A percentile compares a stretch with the other conserved stretches of the same genome.
Conservation (phyloP, 2,113 vertebrate species). For the Poecile atricapillus region DNA sequence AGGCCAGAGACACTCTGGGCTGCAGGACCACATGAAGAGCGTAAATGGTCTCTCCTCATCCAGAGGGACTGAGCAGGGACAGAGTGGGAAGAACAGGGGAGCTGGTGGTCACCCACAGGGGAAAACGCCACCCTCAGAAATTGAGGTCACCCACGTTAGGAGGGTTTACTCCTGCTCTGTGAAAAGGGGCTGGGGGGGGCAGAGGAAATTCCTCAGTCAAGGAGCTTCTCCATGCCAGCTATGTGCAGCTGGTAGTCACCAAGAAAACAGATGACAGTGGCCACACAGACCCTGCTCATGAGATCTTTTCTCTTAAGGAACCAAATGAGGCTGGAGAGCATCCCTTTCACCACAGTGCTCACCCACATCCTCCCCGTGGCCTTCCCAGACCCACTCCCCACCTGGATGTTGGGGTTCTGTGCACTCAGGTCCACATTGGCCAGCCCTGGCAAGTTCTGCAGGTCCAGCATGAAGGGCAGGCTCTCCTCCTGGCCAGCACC, state of each 20-base stretch:
- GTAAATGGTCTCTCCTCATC: not conserved
- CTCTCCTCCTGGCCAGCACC: conserved; percentile 65
- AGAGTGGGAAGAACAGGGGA: not conserved
- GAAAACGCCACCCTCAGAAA: not conserved
- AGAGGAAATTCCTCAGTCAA: not conserved
- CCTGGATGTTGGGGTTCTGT: conserved; percentile 92
- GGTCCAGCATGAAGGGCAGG: conserved; percentile 81
- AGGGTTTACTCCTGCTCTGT: not conserved
- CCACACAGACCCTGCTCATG: rapidly evolving
- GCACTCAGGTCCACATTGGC: conserved; percentile 82
- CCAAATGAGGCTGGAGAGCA: not conserved
- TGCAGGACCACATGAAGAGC: rapidly evolving
- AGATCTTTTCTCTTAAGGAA: not conserved
- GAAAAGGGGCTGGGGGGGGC: not conserved
- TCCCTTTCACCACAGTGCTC: rapidly evolving
- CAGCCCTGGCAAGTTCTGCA: conserved; percentile 85
- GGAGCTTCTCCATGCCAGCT: not conserved
- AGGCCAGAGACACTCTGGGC: not conserved
- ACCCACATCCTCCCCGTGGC: rapidly evolving
- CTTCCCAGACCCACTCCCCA: conserved; percentile 15
- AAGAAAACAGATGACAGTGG: not conserved
- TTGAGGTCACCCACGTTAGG: not conserved
- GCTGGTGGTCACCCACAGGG: not conserved
- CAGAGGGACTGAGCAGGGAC: not conserved
- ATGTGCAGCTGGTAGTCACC: not conserved